These are phyloP conservation scores for Uropetala carovei DNA, from an alignment of 2,888 invertebrate genomes.

Conservation along the genomic window DNA sequence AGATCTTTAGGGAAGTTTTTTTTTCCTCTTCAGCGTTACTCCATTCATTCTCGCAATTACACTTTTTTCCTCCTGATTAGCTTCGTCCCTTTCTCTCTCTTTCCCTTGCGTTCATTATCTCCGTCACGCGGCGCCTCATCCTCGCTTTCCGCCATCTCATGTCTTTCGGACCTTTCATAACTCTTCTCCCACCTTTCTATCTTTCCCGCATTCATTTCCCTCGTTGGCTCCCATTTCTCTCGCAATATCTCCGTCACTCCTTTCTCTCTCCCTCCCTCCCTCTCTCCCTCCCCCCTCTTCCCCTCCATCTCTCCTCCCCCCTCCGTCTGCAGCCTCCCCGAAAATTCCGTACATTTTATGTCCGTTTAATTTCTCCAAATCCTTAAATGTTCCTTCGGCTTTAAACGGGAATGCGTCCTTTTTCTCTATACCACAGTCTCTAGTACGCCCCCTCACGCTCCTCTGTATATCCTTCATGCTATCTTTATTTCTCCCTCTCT, in stretches of 20 bases:
- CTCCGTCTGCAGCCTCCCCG: background rate
- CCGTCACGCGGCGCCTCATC: too few species aligned
- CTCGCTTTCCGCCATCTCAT: too few species aligned
- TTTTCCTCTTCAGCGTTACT: too few species aligned
- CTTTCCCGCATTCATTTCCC: background rate
- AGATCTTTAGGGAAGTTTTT: too few species aligned
- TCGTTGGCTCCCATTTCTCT: background rate
- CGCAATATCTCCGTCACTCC: background rate
- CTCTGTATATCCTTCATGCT: background rate
- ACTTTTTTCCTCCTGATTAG: too few species aligned
- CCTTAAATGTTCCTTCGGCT: background rate
- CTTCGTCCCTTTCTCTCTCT: too few species aligned
- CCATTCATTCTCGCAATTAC: too few species aligned
- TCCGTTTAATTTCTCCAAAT: constrained; percentile 2
- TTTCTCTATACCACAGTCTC: background rate
- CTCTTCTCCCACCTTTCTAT: too few species aligned
- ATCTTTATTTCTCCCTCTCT: background rate
- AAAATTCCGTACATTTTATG: background rate
- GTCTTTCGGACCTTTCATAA: too few species aligned
- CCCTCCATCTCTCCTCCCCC: background rate
- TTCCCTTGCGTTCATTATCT: too few species aligned
- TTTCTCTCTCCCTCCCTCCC: background rate
- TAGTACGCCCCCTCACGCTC: background rate
- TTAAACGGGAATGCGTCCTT: background rate
- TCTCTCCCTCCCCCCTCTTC: background rate